Evolutionary conservation across 2,797 vertebrate species (phyloP).

Genomic region (Mycteria americana): DNA sequence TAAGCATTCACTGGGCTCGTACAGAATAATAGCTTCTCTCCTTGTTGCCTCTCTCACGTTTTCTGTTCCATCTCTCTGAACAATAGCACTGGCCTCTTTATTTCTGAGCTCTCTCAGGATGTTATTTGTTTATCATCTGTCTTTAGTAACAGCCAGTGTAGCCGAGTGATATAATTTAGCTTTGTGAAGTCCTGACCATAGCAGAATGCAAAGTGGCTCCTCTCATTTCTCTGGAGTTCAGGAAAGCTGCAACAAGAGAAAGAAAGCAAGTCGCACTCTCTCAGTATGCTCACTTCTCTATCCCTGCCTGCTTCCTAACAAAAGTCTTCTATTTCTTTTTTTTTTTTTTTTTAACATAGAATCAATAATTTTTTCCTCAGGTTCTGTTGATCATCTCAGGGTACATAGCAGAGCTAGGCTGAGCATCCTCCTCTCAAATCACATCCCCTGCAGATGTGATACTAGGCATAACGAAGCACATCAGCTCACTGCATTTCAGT

Average conservation of each 20-base stretch:
- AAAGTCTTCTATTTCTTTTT: background rate
- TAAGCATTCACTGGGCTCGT: background rate
- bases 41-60: background rate
- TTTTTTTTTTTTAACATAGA: background rate
- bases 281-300: background rate
- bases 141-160: constrained; percentile 1
- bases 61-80: background rate
- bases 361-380: background rate
- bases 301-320: background rate
- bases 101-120: constrained; percentile 17
- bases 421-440: background rate
- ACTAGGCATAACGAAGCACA: background rate
- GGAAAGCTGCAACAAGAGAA: background rate
- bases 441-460: background rate
- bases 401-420: background rate
- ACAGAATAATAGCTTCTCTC: background rate
- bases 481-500: background rate
- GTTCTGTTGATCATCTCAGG: background rate
- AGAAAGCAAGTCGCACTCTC: background rate
- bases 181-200: background rate
- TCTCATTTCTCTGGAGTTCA: background rate
- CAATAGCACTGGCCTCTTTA: background rate
- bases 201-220: constrained; percentile 26
- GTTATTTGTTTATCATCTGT: constrained; percentile 40
- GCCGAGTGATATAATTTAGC: constrained; percentile 10